phyloP scores from a whole-genome alignment of 2,888 invertebrate species.

The Drosophila kokeensis region DNA sequence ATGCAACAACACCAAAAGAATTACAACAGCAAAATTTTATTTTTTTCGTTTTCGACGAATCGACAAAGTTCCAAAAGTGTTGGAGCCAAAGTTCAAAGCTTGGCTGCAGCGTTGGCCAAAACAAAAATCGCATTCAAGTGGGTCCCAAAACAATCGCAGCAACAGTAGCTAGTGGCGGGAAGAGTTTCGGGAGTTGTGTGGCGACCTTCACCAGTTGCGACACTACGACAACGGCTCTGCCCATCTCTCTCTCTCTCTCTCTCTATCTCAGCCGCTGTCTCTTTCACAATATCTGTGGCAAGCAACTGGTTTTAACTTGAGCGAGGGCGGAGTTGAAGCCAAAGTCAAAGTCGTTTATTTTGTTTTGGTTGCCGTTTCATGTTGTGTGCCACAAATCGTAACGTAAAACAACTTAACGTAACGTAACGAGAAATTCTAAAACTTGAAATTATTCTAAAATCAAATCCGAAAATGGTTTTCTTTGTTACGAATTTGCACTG shows the following conservation, averaged over 20 bases:
- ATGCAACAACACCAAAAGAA: constrained; percentile 45
- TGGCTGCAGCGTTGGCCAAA: constrained; percentile 37
- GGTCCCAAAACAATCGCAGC: constrained; percentile 33
- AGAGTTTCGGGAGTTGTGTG: constrained; percentile 13
- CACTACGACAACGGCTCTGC: constrained; percentile 39
- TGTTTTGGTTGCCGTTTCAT: neutral
- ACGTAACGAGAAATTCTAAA: constrained; percentile 2
- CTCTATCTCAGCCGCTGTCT: neutral
- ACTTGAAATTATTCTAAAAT: neutral
- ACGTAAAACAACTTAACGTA: constrained; percentile 3
- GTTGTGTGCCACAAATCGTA: constrained; percentile 44
- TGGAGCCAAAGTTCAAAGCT: constrained; percentile 71
- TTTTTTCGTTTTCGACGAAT: neutral
- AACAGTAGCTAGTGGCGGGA: neutral
- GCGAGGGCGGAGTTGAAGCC: constrained; percentile 28
- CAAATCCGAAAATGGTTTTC: constrained; percentile 28
- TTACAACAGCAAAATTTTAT: constrained; percentile 29
- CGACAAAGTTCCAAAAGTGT: constrained; percentile 27
- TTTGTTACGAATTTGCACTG: constrained; percentile 33
- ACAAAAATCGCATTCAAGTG: constrained; percentile 65
- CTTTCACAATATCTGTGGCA: constrained; percentile 29
- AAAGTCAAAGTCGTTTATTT: constrained; percentile 61
- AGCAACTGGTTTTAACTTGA: constrained; percentile 73
- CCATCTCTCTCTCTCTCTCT: constrained; percentile 1
- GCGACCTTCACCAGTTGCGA: constrained; percentile 69